Conservation (phyloP, 2,797 vertebrate genomes). For the Channallabes apus region DNA sequence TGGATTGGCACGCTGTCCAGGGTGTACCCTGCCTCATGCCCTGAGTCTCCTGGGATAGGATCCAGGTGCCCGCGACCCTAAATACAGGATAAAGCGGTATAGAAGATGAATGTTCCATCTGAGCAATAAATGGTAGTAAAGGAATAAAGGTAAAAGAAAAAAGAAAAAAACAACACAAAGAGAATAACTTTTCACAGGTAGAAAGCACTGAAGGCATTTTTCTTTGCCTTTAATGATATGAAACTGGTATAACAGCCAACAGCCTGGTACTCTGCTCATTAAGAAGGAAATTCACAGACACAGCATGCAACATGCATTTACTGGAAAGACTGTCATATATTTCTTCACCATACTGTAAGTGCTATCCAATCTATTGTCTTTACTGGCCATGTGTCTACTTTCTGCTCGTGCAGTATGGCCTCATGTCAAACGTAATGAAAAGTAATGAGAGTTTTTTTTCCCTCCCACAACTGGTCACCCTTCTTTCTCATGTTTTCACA, state of each 20-base stretch:
- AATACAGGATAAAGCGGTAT: too few relatives aligned
- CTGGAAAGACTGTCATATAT: neutral
- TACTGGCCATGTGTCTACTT: neutral
- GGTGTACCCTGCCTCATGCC: too few relatives aligned
- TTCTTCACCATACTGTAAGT: neutral
- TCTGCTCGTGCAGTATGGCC: conserved; percentile 8
- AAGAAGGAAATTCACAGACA: neutral
- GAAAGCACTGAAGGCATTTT: neutral
- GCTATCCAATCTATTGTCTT: neutral
- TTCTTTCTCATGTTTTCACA: conserved; percentile 42
- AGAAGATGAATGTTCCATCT: neutral
- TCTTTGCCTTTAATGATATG: neutral
- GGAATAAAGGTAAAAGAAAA: neutral
- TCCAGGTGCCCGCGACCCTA: too few relatives aligned
- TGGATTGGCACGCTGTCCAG: too few relatives aligned
- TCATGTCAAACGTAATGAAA: conserved; percentile 39
- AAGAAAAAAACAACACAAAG: too few relatives aligned
- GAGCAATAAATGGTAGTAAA: neutral
- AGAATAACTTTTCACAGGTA: neutral
- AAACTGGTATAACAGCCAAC: too few relatives aligned
- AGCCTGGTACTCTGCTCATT: too few relatives aligned
- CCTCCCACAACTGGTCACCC: neutral
- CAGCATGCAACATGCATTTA: neutral
- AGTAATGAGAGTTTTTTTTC: conserved; percentile 15
- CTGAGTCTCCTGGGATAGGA: too few relatives aligned